phyloP scores from a whole-genome alignment of 2,113 vertebrate species.

The Shinisaurus crocodilurus region DNA sequence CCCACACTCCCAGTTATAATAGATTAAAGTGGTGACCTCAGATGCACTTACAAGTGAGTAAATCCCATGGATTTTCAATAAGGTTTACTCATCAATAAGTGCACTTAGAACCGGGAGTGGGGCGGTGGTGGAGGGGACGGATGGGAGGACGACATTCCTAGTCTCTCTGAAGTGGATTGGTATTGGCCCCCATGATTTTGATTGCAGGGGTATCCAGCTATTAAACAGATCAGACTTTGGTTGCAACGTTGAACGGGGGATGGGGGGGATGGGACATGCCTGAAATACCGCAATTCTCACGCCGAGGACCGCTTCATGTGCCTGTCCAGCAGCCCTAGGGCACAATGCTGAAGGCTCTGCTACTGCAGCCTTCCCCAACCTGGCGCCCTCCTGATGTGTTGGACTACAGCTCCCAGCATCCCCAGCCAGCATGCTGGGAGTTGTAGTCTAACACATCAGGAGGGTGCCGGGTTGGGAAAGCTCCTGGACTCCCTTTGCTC shows the following conservation, averaged over 20 bases:
- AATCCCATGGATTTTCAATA: conserved; percentile 31
- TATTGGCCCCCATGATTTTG: background rate
- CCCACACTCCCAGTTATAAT: background rate
- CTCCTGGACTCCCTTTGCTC: too few species aligned
- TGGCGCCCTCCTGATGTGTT: background rate
- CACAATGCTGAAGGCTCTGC: background rate
- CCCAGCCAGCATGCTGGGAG: background rate
- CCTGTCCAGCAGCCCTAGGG: background rate
- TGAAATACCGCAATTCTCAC: background rate
- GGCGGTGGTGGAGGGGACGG: too few species aligned
- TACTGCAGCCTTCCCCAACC: background rate
- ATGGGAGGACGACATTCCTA: background rate
- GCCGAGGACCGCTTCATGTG: background rate
- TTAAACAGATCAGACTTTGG: background rate
- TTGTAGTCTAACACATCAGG: background rate
- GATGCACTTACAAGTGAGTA: conserved; percentile 5
- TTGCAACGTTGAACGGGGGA: too few species aligned
- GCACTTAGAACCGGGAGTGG: background rate
- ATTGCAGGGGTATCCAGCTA: background rate
- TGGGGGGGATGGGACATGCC: too few species aligned
- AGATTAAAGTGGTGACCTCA: conserved; percentile 4
- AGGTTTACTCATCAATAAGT: conserved; percentile 14
- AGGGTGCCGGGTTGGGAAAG: background rate
- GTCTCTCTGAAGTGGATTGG: background rate
- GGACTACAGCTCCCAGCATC: background rate